phyloP scores from a whole-genome alignment of 2,797 vertebrate species.

The Parotocinclus haroldoi region DNA sequence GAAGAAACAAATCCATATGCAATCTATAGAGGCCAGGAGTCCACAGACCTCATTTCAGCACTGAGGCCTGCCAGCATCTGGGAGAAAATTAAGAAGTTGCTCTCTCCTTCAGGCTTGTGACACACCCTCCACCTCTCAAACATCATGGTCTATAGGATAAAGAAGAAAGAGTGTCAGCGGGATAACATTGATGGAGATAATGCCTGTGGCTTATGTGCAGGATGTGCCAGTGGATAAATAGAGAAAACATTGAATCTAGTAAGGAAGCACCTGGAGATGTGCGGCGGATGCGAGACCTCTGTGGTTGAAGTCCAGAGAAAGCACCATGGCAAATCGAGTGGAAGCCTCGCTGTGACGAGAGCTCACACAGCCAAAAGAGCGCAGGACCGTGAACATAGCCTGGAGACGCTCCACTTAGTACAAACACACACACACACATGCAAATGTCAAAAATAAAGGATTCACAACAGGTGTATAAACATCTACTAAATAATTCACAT shows the following conservation, averaged over 20 bases:
- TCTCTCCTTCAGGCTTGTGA: constrained; percentile 74
- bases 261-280: constrained; percentile 82
- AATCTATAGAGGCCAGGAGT: background rate
- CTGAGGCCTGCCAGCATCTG: constrained; percentile 86
- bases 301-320: constrained; percentile 88
- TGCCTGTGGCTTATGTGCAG: too few species aligned
- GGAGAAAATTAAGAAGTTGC: constrained; percentile 85
- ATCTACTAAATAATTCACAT: too few species aligned
- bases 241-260: background rate
- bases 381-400: constrained; percentile 84
- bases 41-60: constrained; percentile 76
- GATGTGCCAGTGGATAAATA: background rate
- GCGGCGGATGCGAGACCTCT: constrained; percentile 76
- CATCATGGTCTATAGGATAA: constrained; percentile 80
- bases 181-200: too few species aligned
- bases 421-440: background rate
- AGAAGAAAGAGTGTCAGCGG: background rate
- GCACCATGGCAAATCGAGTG: constrained; percentile 81
- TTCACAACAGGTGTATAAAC: background rate
- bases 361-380: constrained; percentile 81
- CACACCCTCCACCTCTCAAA: constrained; percentile 81
- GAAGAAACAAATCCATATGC: too few species aligned
- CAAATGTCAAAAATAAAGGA: background rate
- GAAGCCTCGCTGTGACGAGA: constrained; percentile 73
- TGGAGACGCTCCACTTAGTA: constrained; percentile 82